Conservation (phyloP, 2,888 invertebrate genomes). For the Pelosia muscerda region DNA sequence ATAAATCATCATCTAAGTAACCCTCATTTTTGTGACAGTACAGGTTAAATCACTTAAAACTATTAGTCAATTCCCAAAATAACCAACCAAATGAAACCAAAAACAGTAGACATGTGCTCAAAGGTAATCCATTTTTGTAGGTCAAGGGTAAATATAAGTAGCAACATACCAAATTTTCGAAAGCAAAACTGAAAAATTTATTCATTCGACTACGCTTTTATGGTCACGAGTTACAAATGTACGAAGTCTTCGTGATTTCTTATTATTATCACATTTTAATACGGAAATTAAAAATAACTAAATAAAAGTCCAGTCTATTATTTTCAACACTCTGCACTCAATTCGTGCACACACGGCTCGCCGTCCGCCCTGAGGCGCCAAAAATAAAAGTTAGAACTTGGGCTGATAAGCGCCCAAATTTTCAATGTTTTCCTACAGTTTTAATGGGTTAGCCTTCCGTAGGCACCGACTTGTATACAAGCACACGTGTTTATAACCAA, state of each 20-base stretch:
- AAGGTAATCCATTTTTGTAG: too few species aligned
- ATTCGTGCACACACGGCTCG: slow-evolving; percentile 70
- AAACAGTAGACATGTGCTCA: too few species aligned
- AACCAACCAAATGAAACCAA: too few species aligned
- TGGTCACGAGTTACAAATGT: too few species aligned
- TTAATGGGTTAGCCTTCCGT: slow-evolving; percentile 52
- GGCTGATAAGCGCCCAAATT: slow-evolving; percentile 83
- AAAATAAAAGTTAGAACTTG: slow-evolving; percentile 82
- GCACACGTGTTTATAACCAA: slow-evolving; percentile 57
- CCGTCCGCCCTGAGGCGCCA: slow-evolving; percentile 74
- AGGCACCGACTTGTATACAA: slow-evolving; percentile 51
- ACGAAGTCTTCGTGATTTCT: too few species aligned
- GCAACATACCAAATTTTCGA: too few species aligned
- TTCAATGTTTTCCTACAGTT: slow-evolving; percentile 83
- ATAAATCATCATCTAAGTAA: neutral
- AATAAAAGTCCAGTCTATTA: slow-evolving; percentile 42
- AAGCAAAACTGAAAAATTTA: too few species aligned
- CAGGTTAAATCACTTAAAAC: too few species aligned
- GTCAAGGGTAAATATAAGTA: neutral
- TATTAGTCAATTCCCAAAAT: too few species aligned
- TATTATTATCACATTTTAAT: neutral
- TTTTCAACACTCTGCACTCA: slow-evolving; percentile 51
- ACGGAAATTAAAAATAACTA: neutral
- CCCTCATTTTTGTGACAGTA: neutral
- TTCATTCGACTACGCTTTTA: too few species aligned